Conservation (phyloP, 2,113 vertebrate species). For the Ammodytes marinus region DNA sequence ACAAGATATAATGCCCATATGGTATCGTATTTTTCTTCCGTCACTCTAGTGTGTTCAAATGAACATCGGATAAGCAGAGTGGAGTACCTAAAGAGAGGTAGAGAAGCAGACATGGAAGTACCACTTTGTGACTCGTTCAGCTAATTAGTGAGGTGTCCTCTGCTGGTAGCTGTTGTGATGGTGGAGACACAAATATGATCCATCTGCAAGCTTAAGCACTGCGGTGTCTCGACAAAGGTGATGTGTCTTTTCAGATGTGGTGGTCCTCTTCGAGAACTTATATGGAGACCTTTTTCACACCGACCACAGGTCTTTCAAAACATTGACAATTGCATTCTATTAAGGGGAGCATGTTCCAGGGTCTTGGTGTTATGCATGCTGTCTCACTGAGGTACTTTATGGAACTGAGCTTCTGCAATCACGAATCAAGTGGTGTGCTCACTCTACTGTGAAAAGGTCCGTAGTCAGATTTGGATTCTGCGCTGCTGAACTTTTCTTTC, state of each 20-base stretch:
- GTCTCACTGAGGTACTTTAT: neutral
- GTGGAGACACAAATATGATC: no score
- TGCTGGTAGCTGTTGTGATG: no score
- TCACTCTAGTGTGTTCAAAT: neutral
- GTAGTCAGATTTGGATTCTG: neutral
- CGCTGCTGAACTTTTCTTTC: neutral
- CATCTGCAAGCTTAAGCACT: no score
- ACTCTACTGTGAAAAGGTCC: neutral
- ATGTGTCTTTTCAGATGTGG: neutral
- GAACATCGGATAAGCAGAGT: no score
- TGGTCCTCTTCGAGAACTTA: neutral
- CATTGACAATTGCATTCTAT: neutral
- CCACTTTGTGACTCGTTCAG: no score
- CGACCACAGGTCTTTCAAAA: neutral
- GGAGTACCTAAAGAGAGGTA: no score
- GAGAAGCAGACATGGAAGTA: no score
- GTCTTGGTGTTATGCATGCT: neutral
- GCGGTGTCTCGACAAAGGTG: no score
- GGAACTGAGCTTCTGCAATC: neutral
- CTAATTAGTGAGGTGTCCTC: no score
- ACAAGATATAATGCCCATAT: neutral
- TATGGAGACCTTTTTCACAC: neutral
- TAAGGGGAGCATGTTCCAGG: neutral
- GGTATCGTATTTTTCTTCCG: neutral
- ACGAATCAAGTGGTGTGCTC: neutral